These are phyloP conservation scores for Brachylomia viminalis DNA, from an alignment of 2,888 invertebrate species.

Conservation along the genomic window DNA sequence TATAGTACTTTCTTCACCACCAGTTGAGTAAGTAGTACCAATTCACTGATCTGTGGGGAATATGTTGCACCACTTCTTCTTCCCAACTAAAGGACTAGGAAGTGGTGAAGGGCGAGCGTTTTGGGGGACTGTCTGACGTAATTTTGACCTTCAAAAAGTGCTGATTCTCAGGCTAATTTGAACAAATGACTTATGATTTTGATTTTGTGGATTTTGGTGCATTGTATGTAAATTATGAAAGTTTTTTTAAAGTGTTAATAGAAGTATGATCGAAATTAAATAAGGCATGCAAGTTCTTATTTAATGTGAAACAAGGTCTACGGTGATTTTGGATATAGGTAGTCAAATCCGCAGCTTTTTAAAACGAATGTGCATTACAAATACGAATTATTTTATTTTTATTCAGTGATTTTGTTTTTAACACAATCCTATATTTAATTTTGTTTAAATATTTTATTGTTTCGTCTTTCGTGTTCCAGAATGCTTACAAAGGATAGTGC, in stretches of 20 bases:
- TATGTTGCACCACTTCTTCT: background rate
- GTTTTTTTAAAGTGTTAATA: background rate
- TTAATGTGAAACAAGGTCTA: background rate
- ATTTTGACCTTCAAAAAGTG: background rate
- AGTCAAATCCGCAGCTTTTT: background rate
- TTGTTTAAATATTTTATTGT: constrained; percentile 48
- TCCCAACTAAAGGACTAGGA: background rate
- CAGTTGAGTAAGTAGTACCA: background rate
- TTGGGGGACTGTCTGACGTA: background rate
- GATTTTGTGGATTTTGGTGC: background rate
- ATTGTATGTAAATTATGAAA: background rate
- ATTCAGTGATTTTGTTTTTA: constrained; percentile 18
- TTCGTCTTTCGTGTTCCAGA: constrained; percentile 34
- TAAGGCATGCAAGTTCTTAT: background rate
- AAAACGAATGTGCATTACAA: background rate
- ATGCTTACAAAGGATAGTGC: constrained; percentile 62
- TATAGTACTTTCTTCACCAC: background rate
- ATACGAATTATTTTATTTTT: background rate
- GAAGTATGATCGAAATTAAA: background rate
- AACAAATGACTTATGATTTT: background rate
- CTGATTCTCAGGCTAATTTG: background rate
- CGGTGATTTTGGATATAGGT: background rate
- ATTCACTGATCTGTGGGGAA: background rate
- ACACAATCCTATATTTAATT: constrained; percentile 37
- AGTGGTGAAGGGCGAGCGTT: background rate